These are phyloP conservation scores for Xestia c-nigrum DNA, from an alignment of 2,888 invertebrate species.

Conservation along the genomic window DNA sequence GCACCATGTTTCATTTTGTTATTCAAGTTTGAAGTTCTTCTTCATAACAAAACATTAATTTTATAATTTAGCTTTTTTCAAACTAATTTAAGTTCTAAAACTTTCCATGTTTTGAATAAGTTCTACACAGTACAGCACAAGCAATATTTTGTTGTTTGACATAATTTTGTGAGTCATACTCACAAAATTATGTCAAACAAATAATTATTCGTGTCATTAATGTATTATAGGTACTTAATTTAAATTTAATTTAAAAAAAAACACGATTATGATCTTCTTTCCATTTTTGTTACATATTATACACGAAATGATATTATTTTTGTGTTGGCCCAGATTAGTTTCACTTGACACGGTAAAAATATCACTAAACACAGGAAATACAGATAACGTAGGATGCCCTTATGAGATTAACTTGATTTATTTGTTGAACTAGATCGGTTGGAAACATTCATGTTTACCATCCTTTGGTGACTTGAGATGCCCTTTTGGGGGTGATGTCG, in stretches of 20 bases:
- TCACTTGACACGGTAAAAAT: slow-evolving; percentile 3
- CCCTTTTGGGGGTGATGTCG: no score
- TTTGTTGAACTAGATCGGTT: background rate
- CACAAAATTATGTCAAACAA: slow-evolving; percentile 4
- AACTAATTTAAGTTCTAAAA: background rate
- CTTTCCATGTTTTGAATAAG: background rate
- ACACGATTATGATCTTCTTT: background rate
- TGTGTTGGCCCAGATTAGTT: background rate
- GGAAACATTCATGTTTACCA: background rate
- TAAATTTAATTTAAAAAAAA: slow-evolving; percentile 1
- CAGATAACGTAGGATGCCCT: slow-evolving; percentile 40
- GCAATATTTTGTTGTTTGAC: slow-evolving; percentile 7
- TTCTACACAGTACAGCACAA: background rate
- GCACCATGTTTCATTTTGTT: background rate
- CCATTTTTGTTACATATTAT: background rate
- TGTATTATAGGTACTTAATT: background rate
- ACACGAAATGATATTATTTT: background rate
- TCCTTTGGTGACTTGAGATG: background rate
- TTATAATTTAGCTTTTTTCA: background rate
- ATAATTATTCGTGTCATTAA: slow-evolving; percentile 13
- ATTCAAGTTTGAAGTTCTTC: background rate
- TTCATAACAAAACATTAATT: background rate
- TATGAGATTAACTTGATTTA: background rate
- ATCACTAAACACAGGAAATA: slow-evolving; percentile 24
- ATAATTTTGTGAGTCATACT: no score